Percentiles rank a stretch among this genome's conserved stretches.
These are phyloP conservation scores for Pseudomyrmex concolor DNA, from an alignment of 1,140 invertebrate species.

Conservation along the genomic window DNA sequence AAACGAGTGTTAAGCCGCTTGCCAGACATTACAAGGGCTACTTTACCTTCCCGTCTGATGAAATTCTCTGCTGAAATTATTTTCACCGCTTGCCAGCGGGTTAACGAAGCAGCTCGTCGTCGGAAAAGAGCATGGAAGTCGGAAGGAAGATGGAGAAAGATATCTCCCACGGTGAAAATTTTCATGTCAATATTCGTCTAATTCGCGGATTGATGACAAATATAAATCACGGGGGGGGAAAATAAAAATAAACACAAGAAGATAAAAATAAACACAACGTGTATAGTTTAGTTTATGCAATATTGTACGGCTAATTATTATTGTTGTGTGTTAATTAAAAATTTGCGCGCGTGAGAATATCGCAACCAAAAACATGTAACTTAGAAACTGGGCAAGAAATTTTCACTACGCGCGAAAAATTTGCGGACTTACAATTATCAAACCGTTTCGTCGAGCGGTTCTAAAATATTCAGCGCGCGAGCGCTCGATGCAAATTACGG, in stretches of 20 bases:
- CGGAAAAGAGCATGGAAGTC: conserved; percentile 31
- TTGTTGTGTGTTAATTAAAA: too few relatives aligned
- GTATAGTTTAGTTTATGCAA: too few relatives aligned
- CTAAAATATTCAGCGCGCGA: too few relatives aligned
- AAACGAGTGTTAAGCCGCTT: conserved; percentile 73
- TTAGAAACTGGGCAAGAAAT: too few relatives aligned
- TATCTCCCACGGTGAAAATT: not conserved
- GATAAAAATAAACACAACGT: not conserved
- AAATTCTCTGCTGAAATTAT: conserved; percentile 75
- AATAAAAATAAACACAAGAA: not conserved
- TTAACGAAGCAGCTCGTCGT: conserved; percentile 72
- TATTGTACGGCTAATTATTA: too few relatives aligned
- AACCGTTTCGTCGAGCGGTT: too few relatives aligned
- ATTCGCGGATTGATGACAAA: not conserved
- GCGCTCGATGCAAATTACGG: too few relatives aligned
- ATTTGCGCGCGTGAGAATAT: too few relatives aligned
- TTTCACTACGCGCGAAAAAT: too few relatives aligned
- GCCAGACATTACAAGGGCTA: conserved; percentile 76
- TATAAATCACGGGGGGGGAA: not conserved
- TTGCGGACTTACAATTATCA: too few relatives aligned
- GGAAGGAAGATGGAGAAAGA: conserved; percentile 38
- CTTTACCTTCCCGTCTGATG: conserved; percentile 72
- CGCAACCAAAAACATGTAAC: too few relatives aligned
- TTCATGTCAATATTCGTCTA: conserved; percentile 5
- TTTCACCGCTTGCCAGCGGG: conserved; percentile 69